phyloP scores from a whole-genome alignment of 2,797 vertebrate genomes.

The Pithecia hirsuta region DNA sequence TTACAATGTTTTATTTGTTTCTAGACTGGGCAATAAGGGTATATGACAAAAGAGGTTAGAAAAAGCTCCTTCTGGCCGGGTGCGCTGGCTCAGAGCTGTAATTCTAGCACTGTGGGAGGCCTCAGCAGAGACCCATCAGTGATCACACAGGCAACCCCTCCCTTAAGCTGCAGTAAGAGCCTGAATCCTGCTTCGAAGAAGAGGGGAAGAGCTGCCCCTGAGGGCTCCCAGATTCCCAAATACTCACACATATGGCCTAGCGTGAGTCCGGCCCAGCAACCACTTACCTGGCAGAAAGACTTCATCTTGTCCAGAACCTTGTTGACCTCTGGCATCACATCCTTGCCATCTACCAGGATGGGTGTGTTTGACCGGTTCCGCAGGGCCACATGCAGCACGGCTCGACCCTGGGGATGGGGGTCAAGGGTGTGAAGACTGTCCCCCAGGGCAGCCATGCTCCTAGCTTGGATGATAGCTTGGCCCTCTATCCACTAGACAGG shows the following conservation, averaged over 20 bases:
- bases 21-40: not conserved
- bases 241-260: not conserved
- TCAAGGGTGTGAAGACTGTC: not conserved
- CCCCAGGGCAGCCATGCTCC: not conserved
- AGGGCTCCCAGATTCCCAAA: not conserved
- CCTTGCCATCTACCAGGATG: slow-evolving; percentile 91
- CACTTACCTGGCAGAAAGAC: slow-evolving; percentile 92
- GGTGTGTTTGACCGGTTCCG: slow-evolving; percentile 95
- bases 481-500: no score
- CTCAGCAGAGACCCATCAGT: not conserved
- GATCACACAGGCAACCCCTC: not conserved
- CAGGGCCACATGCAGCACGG: slow-evolving; percentile 96
- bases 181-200: not conserved
- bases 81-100: not conserved
- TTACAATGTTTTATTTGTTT: not conserved
- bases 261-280: not conserved
- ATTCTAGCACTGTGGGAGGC: not conserved
- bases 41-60: not conserved
- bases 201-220: accelerated
- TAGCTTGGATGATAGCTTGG: not conserved
- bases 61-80: not conserved
- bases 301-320: slow-evolving; percentile 98
- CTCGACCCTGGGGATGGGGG: slow-evolving; percentile 87
- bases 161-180: not conserved
- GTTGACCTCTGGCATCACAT: slow-evolving; percentile 97